A percentile compares a stretch with the other conserved stretches of the same genome.
Evolutionary conservation across 2,797 vertebrate genomes (phyloP).

Genomic region (Fringilla coelebs): DNA sequence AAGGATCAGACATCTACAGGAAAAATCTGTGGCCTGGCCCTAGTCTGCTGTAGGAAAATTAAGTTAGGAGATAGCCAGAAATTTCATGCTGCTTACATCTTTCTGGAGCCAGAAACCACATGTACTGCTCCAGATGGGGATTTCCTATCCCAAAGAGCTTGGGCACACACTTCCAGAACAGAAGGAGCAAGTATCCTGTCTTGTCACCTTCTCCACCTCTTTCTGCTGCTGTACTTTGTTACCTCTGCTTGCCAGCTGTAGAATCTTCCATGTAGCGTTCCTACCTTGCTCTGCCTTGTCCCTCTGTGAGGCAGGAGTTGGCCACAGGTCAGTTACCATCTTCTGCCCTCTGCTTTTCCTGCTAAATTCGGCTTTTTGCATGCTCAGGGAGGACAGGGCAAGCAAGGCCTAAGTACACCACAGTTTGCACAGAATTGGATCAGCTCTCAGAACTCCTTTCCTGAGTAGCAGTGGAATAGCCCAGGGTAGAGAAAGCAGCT

Average conservation of each 20-base stretch:
- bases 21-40: background rate
- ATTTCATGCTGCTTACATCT: background rate
- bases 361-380: background rate
- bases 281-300: fast-evolving
- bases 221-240: background rate
- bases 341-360: background rate
- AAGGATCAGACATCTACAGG: background rate
- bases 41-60: background rate
- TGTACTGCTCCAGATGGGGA: fast-evolving
- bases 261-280: background rate
- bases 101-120: background rate
- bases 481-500: background rate
- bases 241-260: background rate
- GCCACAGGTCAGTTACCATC: fast-evolving
- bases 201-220: too few species aligned
- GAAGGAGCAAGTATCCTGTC: background rate
- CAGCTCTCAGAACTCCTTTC: background rate
- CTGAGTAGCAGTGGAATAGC: fast-evolving
- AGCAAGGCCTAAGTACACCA: background rate
- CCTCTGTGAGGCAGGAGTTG: background rate
- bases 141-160: background rate
- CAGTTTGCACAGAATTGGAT: background rate
- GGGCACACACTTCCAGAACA: background rate
- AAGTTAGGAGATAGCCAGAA: background rate
- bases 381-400: background rate